Conservation (phyloP, 2,888 invertebrate species). For the Sarcophaga caerulescens region DNA sequence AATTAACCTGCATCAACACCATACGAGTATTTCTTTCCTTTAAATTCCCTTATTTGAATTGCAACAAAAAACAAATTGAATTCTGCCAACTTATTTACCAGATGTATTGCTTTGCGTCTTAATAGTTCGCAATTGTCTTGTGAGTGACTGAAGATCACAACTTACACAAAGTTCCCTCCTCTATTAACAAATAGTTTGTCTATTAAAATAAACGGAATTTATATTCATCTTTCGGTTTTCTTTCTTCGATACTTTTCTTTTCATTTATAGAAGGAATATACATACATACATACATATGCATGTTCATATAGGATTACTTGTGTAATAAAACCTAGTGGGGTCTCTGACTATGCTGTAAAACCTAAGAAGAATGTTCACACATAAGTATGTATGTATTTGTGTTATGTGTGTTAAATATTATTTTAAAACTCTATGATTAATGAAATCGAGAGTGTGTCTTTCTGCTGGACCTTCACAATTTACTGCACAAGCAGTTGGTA, state of each 20-base stretch:
- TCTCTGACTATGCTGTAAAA: not conserved
- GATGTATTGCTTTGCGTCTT: constrained; percentile 27
- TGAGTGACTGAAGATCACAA: not conserved
- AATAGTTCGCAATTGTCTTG: too few relatives aligned
- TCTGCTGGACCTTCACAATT: too few relatives aligned
- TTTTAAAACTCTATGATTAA: too few relatives aligned
- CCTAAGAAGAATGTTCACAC: not conserved
- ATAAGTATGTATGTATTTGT: too few relatives aligned
- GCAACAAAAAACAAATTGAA: not conserved
- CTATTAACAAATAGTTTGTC: not conserved
- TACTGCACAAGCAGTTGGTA: too few relatives aligned
- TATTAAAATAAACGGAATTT: not conserved
- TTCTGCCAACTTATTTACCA: constrained; percentile 1
- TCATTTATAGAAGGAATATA: not conserved
- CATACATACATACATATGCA: not conserved
- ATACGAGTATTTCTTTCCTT: not conserved
- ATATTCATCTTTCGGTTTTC: not conserved
- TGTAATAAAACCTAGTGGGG: constrained; percentile 20
- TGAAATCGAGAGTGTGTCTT: too few relatives aligned
- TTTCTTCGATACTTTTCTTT: not conserved
- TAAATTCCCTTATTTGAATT: constrained; percentile 2
- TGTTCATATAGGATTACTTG: not conserved
- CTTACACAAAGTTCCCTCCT: not conserved
- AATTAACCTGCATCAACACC: constrained; percentile 51
- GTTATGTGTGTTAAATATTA: too few relatives aligned